Percentiles rank a stretch among this genome's conserved stretches.
Conservation (phyloP, 2,797 vertebrate genomes). For the Oophaga sylvatica region DNA sequence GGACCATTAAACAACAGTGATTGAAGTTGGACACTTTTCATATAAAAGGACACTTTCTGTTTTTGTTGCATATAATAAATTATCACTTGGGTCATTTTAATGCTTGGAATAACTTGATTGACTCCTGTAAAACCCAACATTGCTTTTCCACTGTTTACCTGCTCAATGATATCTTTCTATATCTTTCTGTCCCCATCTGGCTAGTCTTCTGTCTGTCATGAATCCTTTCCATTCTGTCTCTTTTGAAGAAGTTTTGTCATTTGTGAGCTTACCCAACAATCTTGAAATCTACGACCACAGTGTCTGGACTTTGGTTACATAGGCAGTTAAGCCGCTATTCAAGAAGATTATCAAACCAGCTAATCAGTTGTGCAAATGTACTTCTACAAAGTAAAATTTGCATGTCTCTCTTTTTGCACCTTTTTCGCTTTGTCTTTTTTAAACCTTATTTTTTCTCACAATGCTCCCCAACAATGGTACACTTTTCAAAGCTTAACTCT, state of each 20-base stretch:
- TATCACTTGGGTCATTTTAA: not conserved
- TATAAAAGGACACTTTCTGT: not conserved
- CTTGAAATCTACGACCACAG: constrained; percentile 27
- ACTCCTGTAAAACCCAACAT: not conserved
- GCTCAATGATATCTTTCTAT: not conserved
- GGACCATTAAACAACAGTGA: not conserved
- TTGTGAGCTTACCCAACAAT: constrained; percentile 12
- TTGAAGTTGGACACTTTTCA: not conserved
- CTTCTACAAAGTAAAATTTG: constrained; percentile 4
- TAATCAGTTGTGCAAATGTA: constrained; percentile 43
- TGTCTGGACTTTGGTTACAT: constrained; percentile 34
- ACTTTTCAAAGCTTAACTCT: not conserved
- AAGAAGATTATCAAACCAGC: constrained; percentile 35
- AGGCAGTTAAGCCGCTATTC: constrained; percentile 26
- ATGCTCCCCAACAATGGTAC: not conserved
- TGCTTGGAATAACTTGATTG: not conserved
- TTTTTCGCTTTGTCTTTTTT: not conserved
- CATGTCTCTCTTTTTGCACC: constrained; percentile 23
- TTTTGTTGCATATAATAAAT: not conserved
- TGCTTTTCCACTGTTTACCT: constrained; percentile 1
- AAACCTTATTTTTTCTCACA: not conserved
- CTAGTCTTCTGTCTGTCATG: not conserved
- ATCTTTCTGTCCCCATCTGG: constrained; percentile 18
- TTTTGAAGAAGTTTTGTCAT: constrained; percentile 33
- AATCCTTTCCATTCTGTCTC: not conserved